Conservation (phyloP, 2,797 vertebrate species). For the Lagorchestes hirsutus region DNA sequence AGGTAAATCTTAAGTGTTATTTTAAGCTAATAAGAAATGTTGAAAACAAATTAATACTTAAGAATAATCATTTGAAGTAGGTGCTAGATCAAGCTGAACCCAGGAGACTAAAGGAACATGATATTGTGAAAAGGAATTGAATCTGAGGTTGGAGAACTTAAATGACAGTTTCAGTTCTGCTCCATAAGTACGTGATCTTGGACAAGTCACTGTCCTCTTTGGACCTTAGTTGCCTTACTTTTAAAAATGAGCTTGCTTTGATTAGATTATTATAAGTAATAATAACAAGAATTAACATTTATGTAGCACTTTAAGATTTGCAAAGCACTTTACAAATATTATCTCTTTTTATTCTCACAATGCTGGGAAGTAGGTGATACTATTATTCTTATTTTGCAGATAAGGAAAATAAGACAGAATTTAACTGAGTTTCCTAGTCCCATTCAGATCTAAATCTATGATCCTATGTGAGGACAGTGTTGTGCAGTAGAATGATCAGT, state of each 20-base stretch:
- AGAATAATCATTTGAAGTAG: neutral
- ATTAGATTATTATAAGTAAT: neutral
- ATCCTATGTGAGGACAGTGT: neutral
- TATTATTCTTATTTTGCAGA: neutral
- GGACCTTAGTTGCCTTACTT: neutral
- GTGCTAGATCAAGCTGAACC: neutral
- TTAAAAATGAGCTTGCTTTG: neutral
- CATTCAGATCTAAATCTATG: neutral
- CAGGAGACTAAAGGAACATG: neutral
- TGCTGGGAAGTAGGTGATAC: neutral
- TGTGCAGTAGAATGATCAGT: neutral
- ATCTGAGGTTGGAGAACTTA: neutral
- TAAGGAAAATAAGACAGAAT: neutral
- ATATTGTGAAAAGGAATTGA: neutral
- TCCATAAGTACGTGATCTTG: neutral
- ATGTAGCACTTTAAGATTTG: neutral
- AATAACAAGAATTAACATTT: neutral
- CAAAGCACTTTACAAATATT: neutral
- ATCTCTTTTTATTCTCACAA: neutral
- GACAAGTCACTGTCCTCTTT: neutral
- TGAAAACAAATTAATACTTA: neutral
- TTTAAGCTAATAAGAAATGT: neutral
- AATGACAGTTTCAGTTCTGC: neutral
- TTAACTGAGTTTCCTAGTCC: neutral
- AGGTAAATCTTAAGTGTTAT: neutral